Evolutionary conservation across 2,888 invertebrate species (phyloP), one percentile per base, ranked within the genome.

Genomic region (Eupithecia subumbrata): DNA sequence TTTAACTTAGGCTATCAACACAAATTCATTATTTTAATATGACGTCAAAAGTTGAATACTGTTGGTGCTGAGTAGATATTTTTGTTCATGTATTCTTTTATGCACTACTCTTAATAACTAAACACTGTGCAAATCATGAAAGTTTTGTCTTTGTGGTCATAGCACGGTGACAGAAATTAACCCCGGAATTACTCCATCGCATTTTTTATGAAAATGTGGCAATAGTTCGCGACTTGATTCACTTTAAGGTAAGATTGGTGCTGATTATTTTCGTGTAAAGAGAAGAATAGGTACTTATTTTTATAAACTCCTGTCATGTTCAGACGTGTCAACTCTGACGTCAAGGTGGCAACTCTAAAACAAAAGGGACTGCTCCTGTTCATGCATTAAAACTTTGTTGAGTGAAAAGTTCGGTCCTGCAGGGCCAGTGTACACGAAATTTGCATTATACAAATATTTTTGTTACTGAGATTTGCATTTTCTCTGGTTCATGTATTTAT

Each of bases 351-450:
- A 80, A 64, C 79, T 77, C 77, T 80, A 76, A 48, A n/a, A 4
- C 52, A 56, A 22, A 74, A 76, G 73, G 70, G 81, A 79, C 16
- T 34, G 82, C 77, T 76, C 80, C 82, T 83, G 85, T 81, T 85
- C 83, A n/a, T 84, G 86, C 92, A 92, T 94, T 93, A 92, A 93
- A 94, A 93, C 91, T 93, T 93, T 89, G 81, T 81, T 84, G 83
- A 89, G 87, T 86, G 84, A 83, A 82, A 89, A 91, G 89, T 91
- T 89, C 78, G 80, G 81, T 84, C 83, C 86, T 82, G 74, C 80
- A 75, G 86, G 85, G 82, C 81, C 84, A 80, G 80, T 83, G 84
- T 86, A 91, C 91, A 92, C 77, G 90, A 87, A 84, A 89, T 89
- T 86, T 86, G 87, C 92, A 92, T 93, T 91, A 91, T 82, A 87